Evolutionary conservation across 1,140 invertebrate species (phyloP).

Genomic region (Drosophila orena): DNA sequence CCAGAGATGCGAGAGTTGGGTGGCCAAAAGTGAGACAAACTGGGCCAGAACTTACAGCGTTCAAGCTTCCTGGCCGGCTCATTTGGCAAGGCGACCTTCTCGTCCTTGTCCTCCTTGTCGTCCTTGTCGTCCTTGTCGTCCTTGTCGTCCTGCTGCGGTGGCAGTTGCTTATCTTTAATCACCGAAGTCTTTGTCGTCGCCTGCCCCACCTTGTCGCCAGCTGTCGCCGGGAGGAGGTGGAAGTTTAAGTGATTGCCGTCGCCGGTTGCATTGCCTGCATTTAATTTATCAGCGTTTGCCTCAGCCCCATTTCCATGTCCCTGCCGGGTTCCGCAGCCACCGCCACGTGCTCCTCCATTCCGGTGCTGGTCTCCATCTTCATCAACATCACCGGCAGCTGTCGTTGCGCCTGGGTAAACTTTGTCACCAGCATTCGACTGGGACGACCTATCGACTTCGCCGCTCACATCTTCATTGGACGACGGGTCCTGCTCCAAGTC

Average conservation of each 20-base stretch:
- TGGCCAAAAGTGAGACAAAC: constrained; percentile 10
- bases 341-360: neutral
- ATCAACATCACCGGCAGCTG: constrained; percentile 76
- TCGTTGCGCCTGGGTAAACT: constrained; percentile 76
- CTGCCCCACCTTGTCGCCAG: constrained; percentile 66
- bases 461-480: constrained; percentile 49
- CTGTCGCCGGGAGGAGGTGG: constrained; percentile 61
- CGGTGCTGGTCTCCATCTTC: constrained; percentile 16
- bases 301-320: constrained; percentile 4
- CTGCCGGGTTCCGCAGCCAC: neutral
- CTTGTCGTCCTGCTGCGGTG: constrained; percentile 14
- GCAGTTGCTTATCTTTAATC: constrained; percentile 68
- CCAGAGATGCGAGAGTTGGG: constrained; percentile 12
- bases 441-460: constrained; percentile 76
- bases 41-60: constrained; percentile 54
- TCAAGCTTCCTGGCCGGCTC: constrained; percentile 50
- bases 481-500: constrained; percentile 6
- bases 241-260: constrained; percentile 75
- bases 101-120: constrained; percentile 16
- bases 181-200: constrained; percentile 52
- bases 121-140: constrained; percentile 43
- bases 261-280: constrained; percentile 68
- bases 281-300: constrained; percentile 74
- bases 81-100: constrained; percentile 55
- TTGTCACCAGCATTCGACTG: constrained; percentile 61